Evolutionary conservation across 2,113 vertebrate species (phyloP).

Genomic region (Castor canadensis): DNA sequence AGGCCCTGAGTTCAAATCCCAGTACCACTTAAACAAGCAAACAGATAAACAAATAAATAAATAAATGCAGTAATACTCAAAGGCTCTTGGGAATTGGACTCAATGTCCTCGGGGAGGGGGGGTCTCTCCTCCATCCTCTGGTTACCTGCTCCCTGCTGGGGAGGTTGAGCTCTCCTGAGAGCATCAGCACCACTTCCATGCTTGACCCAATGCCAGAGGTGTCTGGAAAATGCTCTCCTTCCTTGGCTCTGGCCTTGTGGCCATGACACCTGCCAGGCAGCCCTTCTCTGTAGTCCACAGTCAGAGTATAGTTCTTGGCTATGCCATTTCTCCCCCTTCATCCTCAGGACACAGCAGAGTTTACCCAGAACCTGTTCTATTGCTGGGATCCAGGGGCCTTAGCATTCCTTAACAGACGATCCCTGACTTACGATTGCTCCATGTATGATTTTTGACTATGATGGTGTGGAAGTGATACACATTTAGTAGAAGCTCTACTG

Average conservation of each 20-base stretch:
- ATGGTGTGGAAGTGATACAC: neutral
- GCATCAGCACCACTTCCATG: too few species aligned
- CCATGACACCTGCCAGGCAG: neutral
- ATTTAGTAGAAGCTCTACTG: neutral
- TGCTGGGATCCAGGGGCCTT: neutral
- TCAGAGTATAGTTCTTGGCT: rapidly evolving
- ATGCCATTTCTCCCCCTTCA: neutral
- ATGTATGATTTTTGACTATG: neutral
- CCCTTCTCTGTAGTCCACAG: neutral
- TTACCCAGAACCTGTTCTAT: neutral
- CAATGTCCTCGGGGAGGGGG: neutral
- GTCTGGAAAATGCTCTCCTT: neutral
- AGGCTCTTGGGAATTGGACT: neutral
- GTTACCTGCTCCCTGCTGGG: neutral
- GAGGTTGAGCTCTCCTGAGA: neutral
- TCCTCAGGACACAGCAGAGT: neutral
- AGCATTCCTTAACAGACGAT: too few species aligned
- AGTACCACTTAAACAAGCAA: too few species aligned
- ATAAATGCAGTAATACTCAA: neutral
- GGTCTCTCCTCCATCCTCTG: neutral
- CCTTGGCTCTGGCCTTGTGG: neutral
- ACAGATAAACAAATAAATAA: too few species aligned
- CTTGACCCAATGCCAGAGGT: neutral
- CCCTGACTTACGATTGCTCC: neutral
- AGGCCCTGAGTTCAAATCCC: too few species aligned